Evolutionary conservation across 2,888 invertebrate genomes (phyloP).

Genomic region (Saturnia pavonia): DNA sequence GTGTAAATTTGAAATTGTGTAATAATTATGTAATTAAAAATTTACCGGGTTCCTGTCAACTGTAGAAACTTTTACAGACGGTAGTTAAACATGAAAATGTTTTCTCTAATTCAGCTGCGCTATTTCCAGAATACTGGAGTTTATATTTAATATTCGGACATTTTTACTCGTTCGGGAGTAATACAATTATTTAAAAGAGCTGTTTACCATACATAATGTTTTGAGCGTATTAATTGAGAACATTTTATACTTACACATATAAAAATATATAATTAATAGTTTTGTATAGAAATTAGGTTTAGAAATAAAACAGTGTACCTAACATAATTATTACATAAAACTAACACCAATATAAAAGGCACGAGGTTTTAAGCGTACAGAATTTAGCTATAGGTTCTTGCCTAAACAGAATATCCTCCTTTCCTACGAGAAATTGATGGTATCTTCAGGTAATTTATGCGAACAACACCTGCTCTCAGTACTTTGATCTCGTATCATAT

Average conservation of each 20-base stretch:
- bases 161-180: slow-evolving; percentile 28
- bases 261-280: too few species aligned
- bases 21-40: slow-evolving; percentile 11
- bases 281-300: too few species aligned
- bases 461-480: slow-evolving; percentile 21
- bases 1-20: slow-evolving; percentile 12
- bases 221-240: not conserved
- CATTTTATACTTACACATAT: not conserved
- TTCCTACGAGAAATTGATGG: slow-evolving; percentile 32
- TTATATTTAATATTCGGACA: slow-evolving; percentile 18
- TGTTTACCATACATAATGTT: not conserved
- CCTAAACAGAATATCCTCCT: slow-evolving; percentile 26
- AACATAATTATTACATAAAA: not conserved
- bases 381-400: not conserved
- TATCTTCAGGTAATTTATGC: slow-evolving; percentile 39
- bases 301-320: not conserved
- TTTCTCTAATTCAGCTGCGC: slow-evolving; percentile 22
- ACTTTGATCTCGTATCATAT: slow-evolving; percentile 41
- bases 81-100: slow-evolving; percentile 26
- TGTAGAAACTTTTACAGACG: slow-evolving; percentile 25
- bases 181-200: slow-evolving; percentile 30
- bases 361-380: not conserved
- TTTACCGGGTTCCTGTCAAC: slow-evolving; percentile 15
- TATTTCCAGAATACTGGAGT: slow-evolving; percentile 23
- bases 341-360: not conserved